Base-by-base conservation (phyloP, 2,888 invertebrate species). In the Leptarthrus brevirostris region DNA sequence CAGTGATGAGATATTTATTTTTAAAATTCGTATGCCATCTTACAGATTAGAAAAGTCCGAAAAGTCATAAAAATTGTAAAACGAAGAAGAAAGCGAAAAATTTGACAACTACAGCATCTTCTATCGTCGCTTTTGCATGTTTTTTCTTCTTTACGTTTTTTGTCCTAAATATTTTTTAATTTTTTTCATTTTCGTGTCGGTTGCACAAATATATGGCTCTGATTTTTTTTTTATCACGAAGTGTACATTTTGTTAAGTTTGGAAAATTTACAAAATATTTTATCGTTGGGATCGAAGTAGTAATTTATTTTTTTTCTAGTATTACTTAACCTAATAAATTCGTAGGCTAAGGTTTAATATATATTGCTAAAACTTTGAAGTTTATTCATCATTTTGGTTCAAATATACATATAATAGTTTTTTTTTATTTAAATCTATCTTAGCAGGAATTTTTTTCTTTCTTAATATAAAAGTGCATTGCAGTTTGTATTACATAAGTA, bases 11-110 rank as follows among this genome's bases (percentile, higher is more conserved):
- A 74, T 40, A 69, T 73, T 56, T 73, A 70, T 49, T 34, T 74
- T 75, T 22, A 34, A 61, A 70, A 49, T 73, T 20, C 49, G 49
- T 74, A 56, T 74, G 69, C 70, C 53, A 53, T 76, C 74, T 76
- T 74, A 26, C 74, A 76, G 76, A 76, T 74, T 72, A 74, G 71
- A 74, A 76, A 76, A 74, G 71, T 61, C 22, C 74, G 76, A 71
- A 76, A 74, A 71, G 52, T 74, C 53, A 54, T 76, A 47, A 76
- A 64, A 56, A 74, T 73, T 74, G 76, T 76, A 58, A 76, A 73
- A 73, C 73, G 76, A 73, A 74, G 73, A 76, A 71, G 74, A 76
- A 76, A 76, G 47, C 72, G 74, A 74, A 76, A 74, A 73, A 73
- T 64, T 76, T 76, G 76, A 76, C 64, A 66, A 49, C 70, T 8